These are phyloP conservation scores for Zoanthus sociatus DNA, from an alignment of 92 coral and sea anemone genomes.

Conservation along the genomic window DNA sequence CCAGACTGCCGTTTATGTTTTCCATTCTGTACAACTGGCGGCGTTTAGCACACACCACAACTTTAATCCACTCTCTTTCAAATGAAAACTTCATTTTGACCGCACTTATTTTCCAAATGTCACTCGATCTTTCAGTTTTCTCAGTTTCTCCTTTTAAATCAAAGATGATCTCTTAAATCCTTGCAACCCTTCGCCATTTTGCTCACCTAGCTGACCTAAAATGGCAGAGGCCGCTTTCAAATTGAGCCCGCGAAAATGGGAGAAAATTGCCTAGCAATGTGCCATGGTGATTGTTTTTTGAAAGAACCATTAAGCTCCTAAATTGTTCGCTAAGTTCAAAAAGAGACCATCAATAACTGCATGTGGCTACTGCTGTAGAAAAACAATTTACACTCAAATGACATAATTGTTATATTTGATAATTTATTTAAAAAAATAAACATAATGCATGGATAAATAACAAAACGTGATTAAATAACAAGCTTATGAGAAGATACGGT, in stretches of 20 bases:
- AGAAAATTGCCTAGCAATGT: not conserved
- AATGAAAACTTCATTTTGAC: slow-evolving; percentile 51
- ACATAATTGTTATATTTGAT: no score
- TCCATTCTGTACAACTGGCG: slow-evolving; percentile 60
- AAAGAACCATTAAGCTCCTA: no score
- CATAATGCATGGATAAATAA: no score
- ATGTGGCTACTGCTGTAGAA: no score
- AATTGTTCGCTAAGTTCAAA: no score
- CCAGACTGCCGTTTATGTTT: slow-evolving; percentile 44
- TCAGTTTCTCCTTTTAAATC: slow-evolving; percentile 16
- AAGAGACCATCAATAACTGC: no score
- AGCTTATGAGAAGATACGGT: no score
- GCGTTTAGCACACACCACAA: slow-evolving; percentile 45
- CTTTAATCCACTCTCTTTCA: slow-evolving; percentile 57
- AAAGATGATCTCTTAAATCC: slow-evolving; percentile 20
- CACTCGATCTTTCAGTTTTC: slow-evolving; percentile 17
- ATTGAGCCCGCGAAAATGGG: not conserved
- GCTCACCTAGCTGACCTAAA: not conserved
- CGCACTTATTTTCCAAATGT: slow-evolving; percentile 16
- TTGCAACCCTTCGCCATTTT: not conserved
- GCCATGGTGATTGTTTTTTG: not conserved
- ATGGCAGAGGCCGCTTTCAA: not conserved
- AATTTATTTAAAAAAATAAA: no score
- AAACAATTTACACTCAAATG: no score
- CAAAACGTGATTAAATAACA: no score